Percentiles rank a stretch among this genome's conserved stretches.
These are phyloP conservation scores for Anas acuta DNA, from an alignment of 2,797 vertebrate species.

Conservation along the genomic window DNA sequence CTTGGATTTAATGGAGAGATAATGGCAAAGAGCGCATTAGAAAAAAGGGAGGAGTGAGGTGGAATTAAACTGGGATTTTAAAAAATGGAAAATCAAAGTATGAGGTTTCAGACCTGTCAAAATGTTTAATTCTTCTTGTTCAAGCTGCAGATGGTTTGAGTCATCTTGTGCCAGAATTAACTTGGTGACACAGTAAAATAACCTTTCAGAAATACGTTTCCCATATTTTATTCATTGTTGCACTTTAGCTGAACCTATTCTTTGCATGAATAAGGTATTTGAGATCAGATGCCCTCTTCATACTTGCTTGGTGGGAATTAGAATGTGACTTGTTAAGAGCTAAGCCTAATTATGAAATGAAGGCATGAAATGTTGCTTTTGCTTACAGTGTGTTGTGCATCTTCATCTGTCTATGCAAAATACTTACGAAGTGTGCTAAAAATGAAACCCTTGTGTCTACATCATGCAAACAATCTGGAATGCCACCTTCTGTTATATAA, in stretches of 20 bases:
- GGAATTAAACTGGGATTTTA: constrained; percentile 59
- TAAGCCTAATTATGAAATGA: constrained; percentile 57
- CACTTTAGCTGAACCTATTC: constrained; percentile 77
- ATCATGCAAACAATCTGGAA: constrained; percentile 61
- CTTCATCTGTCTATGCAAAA: constrained; percentile 65
- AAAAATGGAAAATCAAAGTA: constrained; percentile 67
- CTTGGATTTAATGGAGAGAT: constrained; percentile 51
- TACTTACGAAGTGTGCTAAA: constrained; percentile 48
- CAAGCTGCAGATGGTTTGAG: constrained; percentile 75
- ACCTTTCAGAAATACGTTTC: constrained; percentile 77
- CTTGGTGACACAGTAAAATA: constrained; percentile 76
- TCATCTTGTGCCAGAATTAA: constrained; percentile 77
- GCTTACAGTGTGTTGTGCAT: constrained; percentile 47
- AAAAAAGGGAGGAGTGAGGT: constrained; percentile 27
- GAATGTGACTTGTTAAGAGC: constrained; percentile 63
- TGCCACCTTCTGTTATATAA: constrained; percentile 54
- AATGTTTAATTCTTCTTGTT: constrained; percentile 74
- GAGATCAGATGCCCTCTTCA: constrained; percentile 64
- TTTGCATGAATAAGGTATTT: constrained; percentile 76
- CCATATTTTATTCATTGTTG: constrained; percentile 80
- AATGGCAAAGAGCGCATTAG: constrained; percentile 19
- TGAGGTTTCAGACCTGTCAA: constrained; percentile 73
- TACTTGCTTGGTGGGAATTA: constrained; percentile 63
- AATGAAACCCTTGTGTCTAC: constrained; percentile 56
- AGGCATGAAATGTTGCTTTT: constrained; percentile 63